These are phyloP conservation scores for Mesorhabditis belari DNA, from an alignment of 2,888 invertebrate species.

Conservation along the genomic window DNA sequence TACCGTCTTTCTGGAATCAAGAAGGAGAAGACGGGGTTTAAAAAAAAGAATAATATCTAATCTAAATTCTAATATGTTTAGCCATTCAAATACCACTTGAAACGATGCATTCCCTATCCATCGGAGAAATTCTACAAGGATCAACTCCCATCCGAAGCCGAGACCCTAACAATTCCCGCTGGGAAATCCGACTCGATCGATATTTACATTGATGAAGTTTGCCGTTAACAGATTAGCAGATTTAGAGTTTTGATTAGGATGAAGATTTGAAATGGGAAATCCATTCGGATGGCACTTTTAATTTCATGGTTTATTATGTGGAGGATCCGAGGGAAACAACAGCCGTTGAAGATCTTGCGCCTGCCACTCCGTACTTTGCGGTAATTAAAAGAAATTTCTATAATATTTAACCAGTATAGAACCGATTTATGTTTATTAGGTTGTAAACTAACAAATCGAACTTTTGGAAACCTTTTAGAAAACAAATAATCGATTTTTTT, in stretches of 20 bases:
- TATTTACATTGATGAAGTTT: neutral
- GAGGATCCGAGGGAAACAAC: neutral
- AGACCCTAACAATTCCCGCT: slow-evolving; percentile 1
- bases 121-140: slow-evolving; percentile 35
- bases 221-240: neutral
- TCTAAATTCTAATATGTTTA: slow-evolving; percentile 14
- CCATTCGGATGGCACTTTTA: neutral
- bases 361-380: neutral
- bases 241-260: neutral
- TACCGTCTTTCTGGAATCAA: slow-evolving; percentile 49
- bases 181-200: neutral
- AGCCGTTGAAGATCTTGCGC: neutral
- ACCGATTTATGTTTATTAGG: too few species aligned
- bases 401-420: neutral
- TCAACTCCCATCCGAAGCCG: slow-evolving; percentile 15
- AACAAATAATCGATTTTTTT: too few species aligned
- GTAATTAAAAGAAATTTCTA: neutral
- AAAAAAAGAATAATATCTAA: neutral
- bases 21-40: slow-evolving; percentile 12
- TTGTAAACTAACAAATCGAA: too few species aligned
- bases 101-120: slow-evolving; percentile 38
- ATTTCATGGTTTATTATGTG: neutral
- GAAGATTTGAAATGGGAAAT: neutral
- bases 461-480: too few species aligned
- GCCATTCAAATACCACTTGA: slow-evolving; percentile 36